phyloP scores from a whole-genome alignment of 2,888 invertebrate species.

The Aphodius sticticus region DNA sequence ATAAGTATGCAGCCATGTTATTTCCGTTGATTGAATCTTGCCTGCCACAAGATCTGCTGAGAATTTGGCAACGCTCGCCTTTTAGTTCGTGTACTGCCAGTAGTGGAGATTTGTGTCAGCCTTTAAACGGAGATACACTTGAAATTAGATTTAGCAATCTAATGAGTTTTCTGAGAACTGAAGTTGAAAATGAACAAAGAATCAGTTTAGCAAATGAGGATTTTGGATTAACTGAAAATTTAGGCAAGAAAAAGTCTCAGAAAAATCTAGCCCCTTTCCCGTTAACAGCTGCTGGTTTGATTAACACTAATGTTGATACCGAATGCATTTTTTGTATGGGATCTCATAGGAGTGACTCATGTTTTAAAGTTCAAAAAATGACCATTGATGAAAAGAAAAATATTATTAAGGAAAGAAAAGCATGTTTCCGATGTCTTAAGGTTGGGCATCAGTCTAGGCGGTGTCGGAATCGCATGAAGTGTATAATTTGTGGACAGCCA shows the following conservation, averaged over 20 bases:
- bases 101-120: not conserved
- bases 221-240: constrained; percentile 30
- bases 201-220: constrained; percentile 39
- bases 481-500: constrained; percentile 42
- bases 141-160: too few relatives aligned
- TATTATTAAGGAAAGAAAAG: constrained; percentile 35
- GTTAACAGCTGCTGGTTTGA: constrained; percentile 11
- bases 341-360: constrained; percentile 39
- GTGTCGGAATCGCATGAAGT: constrained; percentile 42
- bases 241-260: not conserved
- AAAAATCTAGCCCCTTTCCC: not conserved
- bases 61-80: constrained; percentile 44
- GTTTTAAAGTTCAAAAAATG: constrained; percentile 40
- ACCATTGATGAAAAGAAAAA: constrained; percentile 36
- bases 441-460: constrained; percentile 25
- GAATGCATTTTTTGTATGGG: constrained; percentile 36
- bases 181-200: constrained; percentile 45
- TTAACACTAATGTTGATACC: not conserved
- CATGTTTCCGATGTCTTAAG: constrained; percentile 40
- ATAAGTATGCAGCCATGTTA: constrained; percentile 44
- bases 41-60: constrained; percentile 46
- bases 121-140: too few relatives aligned
- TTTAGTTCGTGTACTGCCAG: constrained; percentile 33
- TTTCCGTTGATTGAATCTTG: constrained; percentile 50
- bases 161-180: constrained; percentile 40